A percentile compares a stretch with the other conserved stretches of the same genome.
phyloP scores from a whole-genome alignment of 2,888 invertebrate genomes.

The Pycnomerus fuliginosus region DNA sequence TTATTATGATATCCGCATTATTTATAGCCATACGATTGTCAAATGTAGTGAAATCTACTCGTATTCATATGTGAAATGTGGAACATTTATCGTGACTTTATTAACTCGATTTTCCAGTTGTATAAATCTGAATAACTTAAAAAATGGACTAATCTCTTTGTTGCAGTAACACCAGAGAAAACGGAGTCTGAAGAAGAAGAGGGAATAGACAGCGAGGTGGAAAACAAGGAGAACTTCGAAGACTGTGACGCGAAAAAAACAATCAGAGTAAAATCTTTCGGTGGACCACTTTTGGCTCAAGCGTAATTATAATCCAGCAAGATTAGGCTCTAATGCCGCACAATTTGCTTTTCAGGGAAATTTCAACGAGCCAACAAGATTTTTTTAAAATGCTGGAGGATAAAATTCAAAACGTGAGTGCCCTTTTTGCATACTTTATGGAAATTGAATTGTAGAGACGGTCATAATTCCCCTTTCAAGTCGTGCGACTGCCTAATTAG shows the following conservation, averaged over 20 bases:
- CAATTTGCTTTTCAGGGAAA: conserved; percentile 65
- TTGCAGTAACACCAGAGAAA: conserved; percentile 46
- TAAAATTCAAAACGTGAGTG: conserved; percentile 82
- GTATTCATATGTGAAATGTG: no score
- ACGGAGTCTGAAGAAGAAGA: conserved; percentile 41
- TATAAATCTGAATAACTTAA: no score
- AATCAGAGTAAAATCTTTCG: conserved; percentile 47
- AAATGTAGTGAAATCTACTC: no score
- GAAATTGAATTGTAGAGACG: no score
- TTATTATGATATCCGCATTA: no score
- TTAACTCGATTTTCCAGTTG: no score
- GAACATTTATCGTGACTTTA: no score
- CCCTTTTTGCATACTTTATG: no score
- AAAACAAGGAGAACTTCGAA: conserved; percentile 40
- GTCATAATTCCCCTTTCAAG: no score
- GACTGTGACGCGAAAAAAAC: conserved; percentile 44
- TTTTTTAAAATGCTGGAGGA: conserved; percentile 93
- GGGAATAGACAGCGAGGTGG: conserved; percentile 38
- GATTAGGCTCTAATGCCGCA: not conserved
- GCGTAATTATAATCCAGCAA: conserved; percentile 38
- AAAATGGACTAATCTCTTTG: no score
- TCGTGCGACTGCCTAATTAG: no score
- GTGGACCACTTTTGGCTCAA: conserved; percentile 49
- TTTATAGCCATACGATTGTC: no score
- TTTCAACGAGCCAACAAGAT: conserved; percentile 86